A percentile compares a stretch with the other conserved stretches of the same genome.
phyloP scores from a whole-genome alignment of 2,888 invertebrate genomes.

The Panorpa germanica region DNA sequence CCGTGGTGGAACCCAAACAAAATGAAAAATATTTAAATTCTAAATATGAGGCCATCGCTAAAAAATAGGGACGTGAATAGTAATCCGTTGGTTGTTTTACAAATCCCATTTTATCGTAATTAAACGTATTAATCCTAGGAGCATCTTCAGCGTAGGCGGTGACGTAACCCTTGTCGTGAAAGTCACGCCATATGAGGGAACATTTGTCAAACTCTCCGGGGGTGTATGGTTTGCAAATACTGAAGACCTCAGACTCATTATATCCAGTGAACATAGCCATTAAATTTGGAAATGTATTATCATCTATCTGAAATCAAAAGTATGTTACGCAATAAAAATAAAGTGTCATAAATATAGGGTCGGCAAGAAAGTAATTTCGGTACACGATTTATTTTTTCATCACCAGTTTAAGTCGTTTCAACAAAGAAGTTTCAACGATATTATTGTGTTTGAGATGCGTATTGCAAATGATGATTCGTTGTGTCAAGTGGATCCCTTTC shows the following conservation, averaged over 20 bases:
- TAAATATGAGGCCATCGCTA: conserved; percentile 41
- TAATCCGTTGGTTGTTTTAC: conserved; percentile 58
- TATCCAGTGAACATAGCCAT: conserved; percentile 64
- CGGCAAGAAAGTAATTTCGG: too few relatives aligned
- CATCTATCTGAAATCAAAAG: conserved; percentile 53
- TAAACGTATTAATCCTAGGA: conserved; percentile 44
- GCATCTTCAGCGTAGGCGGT: conserved; percentile 71
- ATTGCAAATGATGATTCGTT: too few relatives aligned
- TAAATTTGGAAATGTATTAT: conserved; percentile 82
- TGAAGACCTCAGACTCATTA: conserved; percentile 26
- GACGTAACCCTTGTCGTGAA: conserved; percentile 45
- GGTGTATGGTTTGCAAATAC: conserved; percentile 27
- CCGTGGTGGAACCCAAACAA: conserved; percentile 39
- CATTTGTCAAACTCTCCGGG: conserved; percentile 44
- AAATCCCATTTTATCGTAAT: conserved; percentile 56
- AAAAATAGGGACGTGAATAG: conserved; percentile 54
- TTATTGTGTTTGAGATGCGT: too few relatives aligned
- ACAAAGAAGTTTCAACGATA: too few relatives aligned
- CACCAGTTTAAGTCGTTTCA: too few relatives aligned
- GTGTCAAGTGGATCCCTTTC: too few relatives aligned
- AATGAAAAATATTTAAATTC: conserved; percentile 28
- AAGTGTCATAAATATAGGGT: too few relatives aligned
- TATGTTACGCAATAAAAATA: too few relatives aligned
- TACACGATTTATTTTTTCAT: too few relatives aligned
- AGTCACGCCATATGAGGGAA: conserved; percentile 61